phyloP scores from a whole-genome alignment of 2,113 vertebrate genomes.

The Cygnus atratus region DNA sequence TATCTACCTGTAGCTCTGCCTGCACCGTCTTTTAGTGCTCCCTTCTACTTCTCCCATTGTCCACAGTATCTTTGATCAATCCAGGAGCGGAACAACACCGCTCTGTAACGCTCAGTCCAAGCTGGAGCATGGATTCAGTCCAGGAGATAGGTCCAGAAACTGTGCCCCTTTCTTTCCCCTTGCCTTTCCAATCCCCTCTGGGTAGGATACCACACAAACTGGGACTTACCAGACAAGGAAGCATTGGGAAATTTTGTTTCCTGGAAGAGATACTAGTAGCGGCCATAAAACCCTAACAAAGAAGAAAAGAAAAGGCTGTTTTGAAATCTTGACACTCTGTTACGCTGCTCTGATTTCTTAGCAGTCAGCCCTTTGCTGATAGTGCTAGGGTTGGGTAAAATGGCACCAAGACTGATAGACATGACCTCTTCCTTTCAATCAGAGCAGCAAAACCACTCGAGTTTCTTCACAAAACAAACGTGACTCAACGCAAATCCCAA shows the following conservation, averaged over 20 bases:
- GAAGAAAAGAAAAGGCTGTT: neutral
- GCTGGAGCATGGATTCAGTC: neutral
- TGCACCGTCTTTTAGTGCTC: neutral
- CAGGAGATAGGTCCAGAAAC: neutral
- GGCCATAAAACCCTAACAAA: neutral
- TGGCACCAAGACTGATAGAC: neutral
- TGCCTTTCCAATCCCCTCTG: neutral
- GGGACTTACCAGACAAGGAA: constrained; percentile 40
- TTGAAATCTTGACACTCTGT: neutral
- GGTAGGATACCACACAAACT: neutral
- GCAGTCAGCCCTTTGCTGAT: neutral
- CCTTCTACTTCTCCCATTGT: neutral
- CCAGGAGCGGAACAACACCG: neutral
- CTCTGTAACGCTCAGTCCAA: neutral
- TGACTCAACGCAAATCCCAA: neutral
- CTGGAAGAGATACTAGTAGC: constrained; percentile 12
- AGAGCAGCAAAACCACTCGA: neutral
- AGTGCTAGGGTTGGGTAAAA: neutral
- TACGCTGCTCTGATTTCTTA: neutral
- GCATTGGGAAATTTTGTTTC: constrained; percentile 38
- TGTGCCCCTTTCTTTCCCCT: neutral
- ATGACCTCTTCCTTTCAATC: neutral
- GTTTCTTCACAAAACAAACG: neutral
- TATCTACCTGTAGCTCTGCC: neutral
- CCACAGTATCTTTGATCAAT: neutral